Evolutionary conservation across 2,888 invertebrate genomes (phyloP).

Genomic region (Lysandra bellargus): DNA sequence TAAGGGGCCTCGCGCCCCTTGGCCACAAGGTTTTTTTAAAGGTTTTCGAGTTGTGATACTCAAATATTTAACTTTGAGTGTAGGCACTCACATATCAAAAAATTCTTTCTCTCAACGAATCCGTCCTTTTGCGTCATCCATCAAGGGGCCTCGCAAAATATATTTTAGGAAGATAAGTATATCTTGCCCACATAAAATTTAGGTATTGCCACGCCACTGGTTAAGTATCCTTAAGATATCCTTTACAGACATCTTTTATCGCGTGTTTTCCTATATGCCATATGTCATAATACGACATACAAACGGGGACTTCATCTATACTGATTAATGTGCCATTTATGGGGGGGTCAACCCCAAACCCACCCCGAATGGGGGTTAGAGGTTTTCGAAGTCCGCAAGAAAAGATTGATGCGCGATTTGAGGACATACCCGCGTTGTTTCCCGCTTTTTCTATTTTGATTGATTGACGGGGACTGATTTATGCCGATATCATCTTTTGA

Average conservation of each 20-base stretch:
- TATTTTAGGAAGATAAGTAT: no score
- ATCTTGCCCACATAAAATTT: no score
- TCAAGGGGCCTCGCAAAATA: no score
- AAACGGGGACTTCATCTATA: constrained; percentile 60
- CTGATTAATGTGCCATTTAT: constrained; percentile 74
- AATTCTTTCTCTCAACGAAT: no score
- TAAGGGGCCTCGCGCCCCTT: no score
- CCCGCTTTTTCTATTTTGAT: constrained; percentile 41
- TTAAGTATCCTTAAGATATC: neutral
- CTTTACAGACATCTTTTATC: neutral
- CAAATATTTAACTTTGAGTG: no score
- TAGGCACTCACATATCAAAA: no score
- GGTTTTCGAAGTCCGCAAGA: constrained; percentile 38
- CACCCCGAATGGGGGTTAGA: neutral
- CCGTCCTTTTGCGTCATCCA: no score
- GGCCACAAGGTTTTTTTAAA: no score
- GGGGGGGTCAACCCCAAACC: constrained; percentile 40
- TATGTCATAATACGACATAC: constrained; percentile 48
- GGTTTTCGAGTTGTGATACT: no score
- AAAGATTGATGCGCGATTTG: constrained; percentile 70
- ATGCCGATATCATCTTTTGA: neutral
- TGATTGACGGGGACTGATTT: constrained; percentile 41
- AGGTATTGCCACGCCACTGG: no score
- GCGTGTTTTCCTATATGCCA: constrained; percentile 35
- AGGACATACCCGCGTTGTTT: constrained; percentile 52